phyloP scores from a whole-genome alignment of 2,888 invertebrate genomes.

The Willowsia nigromaculata region DNA sequence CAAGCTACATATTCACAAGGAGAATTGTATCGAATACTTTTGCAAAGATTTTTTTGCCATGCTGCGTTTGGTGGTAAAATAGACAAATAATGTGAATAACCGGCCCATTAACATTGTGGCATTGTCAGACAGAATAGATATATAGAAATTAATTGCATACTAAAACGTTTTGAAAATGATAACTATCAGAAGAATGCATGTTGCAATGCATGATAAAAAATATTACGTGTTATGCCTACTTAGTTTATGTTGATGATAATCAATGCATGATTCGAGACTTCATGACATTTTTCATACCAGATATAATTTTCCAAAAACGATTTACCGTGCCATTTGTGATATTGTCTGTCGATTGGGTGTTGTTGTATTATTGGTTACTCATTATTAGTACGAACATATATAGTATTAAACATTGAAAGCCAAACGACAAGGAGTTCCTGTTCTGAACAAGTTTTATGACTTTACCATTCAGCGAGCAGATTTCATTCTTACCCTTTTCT shows the following conservation, averaged over 20 bases:
- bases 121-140: background rate
- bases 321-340: conserved; percentile 27
- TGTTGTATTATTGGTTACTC: conserved; percentile 20
- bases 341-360: background rate
- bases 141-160: background rate
- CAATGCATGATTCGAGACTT: background rate
- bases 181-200: background rate
- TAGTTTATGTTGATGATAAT: background rate
- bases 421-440: background rate
- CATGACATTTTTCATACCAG: conserved; percentile 2
- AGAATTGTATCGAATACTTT: background rate
- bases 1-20: background rate
- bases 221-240: background rate
- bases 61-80: conserved; percentile 24
- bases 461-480: background rate
- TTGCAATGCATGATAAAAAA: background rate
- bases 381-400: conserved; percentile 19
- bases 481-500: conserved; percentile 75
- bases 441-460: background rate
- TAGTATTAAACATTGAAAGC: conserved; percentile 18
- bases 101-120: background rate
- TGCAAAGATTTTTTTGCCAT: background rate
- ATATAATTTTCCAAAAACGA: background rate
- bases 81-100: background rate
- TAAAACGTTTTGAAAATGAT: background rate